These are phyloP conservation scores for Pachycephala philippinensis DNA, from an alignment of 2,113 vertebrate species.

Conservation along the genomic window DNA sequence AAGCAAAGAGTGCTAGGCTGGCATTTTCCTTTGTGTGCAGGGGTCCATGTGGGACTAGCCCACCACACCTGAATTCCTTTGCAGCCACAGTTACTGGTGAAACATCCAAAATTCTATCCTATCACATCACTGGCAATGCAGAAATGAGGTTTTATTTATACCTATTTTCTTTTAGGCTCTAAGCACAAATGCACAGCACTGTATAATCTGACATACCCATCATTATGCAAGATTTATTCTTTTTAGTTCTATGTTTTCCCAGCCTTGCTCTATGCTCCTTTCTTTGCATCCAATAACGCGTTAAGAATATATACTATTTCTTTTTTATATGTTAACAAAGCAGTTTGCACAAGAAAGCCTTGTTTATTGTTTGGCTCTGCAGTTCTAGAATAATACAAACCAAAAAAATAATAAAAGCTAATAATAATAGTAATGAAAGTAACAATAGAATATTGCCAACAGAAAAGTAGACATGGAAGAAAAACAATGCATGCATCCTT, in stretches of 20 bases:
- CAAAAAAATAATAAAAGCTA: neutral
- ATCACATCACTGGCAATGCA: neutral
- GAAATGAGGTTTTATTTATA: neutral
- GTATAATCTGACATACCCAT: neutral
- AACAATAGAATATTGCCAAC: neutral
- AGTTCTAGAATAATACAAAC: neutral
- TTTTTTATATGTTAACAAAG: neutral
- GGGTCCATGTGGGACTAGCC: accelerated
- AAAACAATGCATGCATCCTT: neutral
- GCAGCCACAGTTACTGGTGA: neutral
- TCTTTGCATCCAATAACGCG: neutral
- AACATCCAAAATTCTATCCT: neutral
- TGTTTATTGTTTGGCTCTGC: neutral
- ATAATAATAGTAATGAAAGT: conserved; percentile 7
- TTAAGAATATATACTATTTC: neutral
- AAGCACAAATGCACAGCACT: neutral
- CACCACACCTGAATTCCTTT: neutral
- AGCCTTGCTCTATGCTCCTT: neutral
- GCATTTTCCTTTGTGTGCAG: neutral
- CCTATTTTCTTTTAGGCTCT: neutral
- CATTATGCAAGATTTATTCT: neutral
- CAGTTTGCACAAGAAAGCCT: neutral
- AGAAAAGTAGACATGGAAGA: neutral
- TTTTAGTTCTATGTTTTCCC: neutral
- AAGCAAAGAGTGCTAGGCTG: neutral